Evolutionary conservation across 2,113 vertebrate species (phyloP).

Genomic region (Salvelinus sp.): DNA sequence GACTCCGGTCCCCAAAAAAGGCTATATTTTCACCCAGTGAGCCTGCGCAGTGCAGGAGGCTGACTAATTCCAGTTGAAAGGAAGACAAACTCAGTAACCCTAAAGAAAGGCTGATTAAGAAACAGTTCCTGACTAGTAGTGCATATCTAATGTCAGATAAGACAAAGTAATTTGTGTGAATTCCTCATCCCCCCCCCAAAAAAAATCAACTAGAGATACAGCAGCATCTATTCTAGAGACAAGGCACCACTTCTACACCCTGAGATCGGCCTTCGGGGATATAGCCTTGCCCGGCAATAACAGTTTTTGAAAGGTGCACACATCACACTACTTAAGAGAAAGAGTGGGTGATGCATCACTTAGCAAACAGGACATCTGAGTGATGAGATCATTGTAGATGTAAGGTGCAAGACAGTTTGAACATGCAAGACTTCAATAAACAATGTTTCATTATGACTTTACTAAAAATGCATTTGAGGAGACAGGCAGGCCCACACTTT

Average conservation of each 20-base stretch:
- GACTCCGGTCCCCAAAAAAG: conserved; percentile 68
- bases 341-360: not conserved
- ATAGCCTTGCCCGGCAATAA: not conserved
- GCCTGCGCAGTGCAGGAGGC: not conserved
- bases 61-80: conserved; percentile 33
- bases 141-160: no score
- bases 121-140: no score
- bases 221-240: not conserved
- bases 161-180: no score
- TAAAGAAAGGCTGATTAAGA: conserved; percentile 1
- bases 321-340: conserved; percentile 11
- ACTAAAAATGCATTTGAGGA: no score
- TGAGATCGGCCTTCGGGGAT: not conserved
- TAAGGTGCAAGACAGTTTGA: conserved; percentile 32
- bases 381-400: conserved; percentile 49
- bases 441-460: not conserved
- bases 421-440: conserved; percentile 10
- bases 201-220: not conserved
- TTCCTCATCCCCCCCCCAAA: no score
- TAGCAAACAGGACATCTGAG: conserved; percentile 42
- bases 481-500: no score
- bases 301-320: conserved; percentile 15
- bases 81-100: not conserved
- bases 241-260: not conserved
- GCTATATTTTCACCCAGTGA: conserved; percentile 57